Evolutionary conservation across 2,888 invertebrate species (phyloP), one percentile per base, ranked within the genome.

Genomic region (Gisinianus flammeolus): DNA sequence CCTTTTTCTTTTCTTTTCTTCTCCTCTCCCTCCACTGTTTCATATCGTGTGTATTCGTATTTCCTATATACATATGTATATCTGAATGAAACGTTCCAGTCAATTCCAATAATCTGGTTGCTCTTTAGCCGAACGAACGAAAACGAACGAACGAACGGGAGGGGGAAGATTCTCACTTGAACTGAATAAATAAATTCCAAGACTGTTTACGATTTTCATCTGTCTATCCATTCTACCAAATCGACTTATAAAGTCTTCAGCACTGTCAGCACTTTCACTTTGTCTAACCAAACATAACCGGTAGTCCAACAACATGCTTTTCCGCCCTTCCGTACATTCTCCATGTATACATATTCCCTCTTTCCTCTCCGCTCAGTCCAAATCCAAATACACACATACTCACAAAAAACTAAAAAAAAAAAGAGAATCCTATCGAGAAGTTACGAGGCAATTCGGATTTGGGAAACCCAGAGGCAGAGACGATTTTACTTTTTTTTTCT

Each of bases 171-270:
- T 33, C 12, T 28, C 58, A 71, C 54, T 71, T 71, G 71, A 71
- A 71, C 71, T 71, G 58, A 71, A 71, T 58, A 71, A 71, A 71
- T 58, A 71, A 71, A 71, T 71, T 71, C 71, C 19, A 31, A 22
- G 71, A 68, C 33, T 68, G 68, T 68, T 68, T 68, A 68, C 68
- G 68, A 68, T 68, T 68, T 62, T 68, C 66, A 66, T 66, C 68
- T 68, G 68, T 68, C 68, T 35, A 56, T 54, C 71, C 71, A 71
- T 71, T 71, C 54, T 31, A 56, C 30, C 30, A 71, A 71, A 71
- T 71, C 71, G 71, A 71, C 71, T 71, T 73, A 73, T 74, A 74
- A 74, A 74, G 74, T 74, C 74, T 62, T 64, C 35, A 33, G 26
- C 28, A 28, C 54, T 54, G 70, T 70, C 70, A 73, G 73, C 73